Evolutionary conservation across 2,797 vertebrate genomes (phyloP).

Genomic region (Picus viridis): DNA sequence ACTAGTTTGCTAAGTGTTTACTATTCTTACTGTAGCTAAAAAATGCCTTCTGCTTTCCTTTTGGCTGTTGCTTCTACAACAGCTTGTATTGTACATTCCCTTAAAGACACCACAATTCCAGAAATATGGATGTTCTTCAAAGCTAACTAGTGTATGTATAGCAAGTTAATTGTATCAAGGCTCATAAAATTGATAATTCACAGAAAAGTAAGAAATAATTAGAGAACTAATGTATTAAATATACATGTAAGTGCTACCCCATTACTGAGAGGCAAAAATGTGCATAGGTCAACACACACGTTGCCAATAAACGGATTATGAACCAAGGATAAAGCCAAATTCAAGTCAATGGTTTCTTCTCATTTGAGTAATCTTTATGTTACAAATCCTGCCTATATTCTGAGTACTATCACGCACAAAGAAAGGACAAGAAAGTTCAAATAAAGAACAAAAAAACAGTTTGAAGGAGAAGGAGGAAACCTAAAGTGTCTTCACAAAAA

Average conservation of each 20-base stretch:
- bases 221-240: not conserved
- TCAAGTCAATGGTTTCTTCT: not conserved
- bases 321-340: not conserved
- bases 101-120: not conserved
- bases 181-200: not conserved
- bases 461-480: not conserved
- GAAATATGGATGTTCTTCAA: not conserved
- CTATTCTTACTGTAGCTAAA: not conserved
- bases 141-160: not conserved
- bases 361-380: not conserved
- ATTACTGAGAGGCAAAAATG: not conserved
- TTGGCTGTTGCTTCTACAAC: not conserved
- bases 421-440: not conserved
- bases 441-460: not conserved
- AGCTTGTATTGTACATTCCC: not conserved
- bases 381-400: not conserved
- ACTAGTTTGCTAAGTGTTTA: not conserved
- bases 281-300: not conserved
- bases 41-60: not conserved
- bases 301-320: not conserved
- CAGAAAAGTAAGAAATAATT: not conserved
- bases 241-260: not conserved
- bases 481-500: not conserved
- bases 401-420: not conserved
- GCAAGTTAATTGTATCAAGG: not conserved